A percentile compares a stretch with the other conserved stretches of the same genome.
Conservation (phyloP, 2,113 vertebrate species). For the Bettongia penicillata region DNA sequence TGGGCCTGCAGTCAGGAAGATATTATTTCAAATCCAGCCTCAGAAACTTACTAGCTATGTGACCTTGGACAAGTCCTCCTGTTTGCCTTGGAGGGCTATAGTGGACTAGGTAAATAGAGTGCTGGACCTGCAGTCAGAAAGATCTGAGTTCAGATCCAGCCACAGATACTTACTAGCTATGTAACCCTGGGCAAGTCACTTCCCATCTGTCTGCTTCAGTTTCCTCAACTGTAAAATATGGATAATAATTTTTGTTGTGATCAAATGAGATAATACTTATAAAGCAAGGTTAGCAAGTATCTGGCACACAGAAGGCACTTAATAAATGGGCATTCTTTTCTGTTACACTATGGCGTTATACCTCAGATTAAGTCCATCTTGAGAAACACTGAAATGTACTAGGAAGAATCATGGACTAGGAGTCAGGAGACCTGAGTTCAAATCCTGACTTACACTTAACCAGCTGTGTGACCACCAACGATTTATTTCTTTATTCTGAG, state of each 20-base stretch:
- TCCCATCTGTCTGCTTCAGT: not conserved
- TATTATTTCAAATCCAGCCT: not conserved
- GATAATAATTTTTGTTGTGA: not conserved
- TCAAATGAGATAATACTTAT: not conserved
- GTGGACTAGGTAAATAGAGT: not conserved
- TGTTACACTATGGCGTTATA: not conserved
- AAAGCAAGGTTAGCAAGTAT: not conserved
- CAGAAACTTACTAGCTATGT: not conserved
- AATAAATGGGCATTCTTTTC: not conserved
- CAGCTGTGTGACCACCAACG: not conserved
- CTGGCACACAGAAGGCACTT: not conserved
- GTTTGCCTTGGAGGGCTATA: not conserved
- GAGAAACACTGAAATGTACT: not conserved
- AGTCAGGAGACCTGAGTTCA: not conserved
- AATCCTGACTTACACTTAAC: not conserved
- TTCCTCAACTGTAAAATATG: not conserved
- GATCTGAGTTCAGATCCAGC: not conserved
- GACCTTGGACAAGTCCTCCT: not conserved
- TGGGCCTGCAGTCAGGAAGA: not conserved
- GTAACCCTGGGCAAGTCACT: not conserved
- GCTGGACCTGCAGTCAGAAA: not conserved
- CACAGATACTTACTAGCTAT: not conserved
- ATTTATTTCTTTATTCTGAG: not conserved
- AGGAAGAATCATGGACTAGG: not conserved
- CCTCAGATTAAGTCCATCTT: not conserved